Percentiles rank a stretch among this genome's conserved stretches.
phyloP scores from a whole-genome alignment of 2,797 vertebrate species.

The Chelmon rostratus region DNA sequence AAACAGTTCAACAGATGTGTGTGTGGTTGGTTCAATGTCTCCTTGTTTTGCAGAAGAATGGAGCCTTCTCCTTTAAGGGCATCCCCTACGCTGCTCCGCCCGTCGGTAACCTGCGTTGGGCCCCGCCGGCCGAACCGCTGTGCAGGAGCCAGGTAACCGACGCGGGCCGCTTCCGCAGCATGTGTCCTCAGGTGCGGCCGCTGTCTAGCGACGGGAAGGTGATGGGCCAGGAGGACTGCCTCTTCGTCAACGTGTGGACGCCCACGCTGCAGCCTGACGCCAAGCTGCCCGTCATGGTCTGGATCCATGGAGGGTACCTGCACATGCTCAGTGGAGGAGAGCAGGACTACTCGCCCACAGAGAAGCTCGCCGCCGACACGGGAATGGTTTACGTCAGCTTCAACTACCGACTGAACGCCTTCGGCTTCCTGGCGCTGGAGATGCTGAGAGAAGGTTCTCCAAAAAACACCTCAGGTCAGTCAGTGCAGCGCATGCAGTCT shows the following conservation, averaged over 20 bases:
- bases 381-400: conserved; percentile 85
- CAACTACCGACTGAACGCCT: conserved; percentile 88
- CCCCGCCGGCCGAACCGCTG: conserved; percentile 69
- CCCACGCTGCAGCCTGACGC: conserved; percentile 71
- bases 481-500: too few relatives aligned
- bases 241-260: conserved; percentile 88
- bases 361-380: conserved; percentile 76
- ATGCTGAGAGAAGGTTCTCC: conserved; percentile 83
- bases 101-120: conserved; percentile 79
- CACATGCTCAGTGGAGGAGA: conserved; percentile 84
- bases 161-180: conserved; percentile 76
- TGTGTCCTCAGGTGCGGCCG: conserved; percentile 82
- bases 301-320: conserved; percentile 87
- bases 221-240: conserved; percentile 86
- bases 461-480: conserved; percentile 85
- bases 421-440: conserved; percentile 87
- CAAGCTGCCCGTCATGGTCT: conserved; percentile 86
- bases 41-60: conserved; percentile 59
- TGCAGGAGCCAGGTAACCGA: conserved; percentile 64
- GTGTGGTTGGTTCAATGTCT: too few relatives aligned
- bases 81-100: conserved; percentile 86
- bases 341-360: conserved; percentile 80
- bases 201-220: conserved; percentile 53
- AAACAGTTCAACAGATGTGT: too few relatives aligned
- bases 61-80: conserved; percentile 86